Percentiles rank a stretch among this genome's conserved stretches.
Conservation (phyloP, 2,888 invertebrate genomes). For the Marasmarcha lunaedactyla region DNA sequence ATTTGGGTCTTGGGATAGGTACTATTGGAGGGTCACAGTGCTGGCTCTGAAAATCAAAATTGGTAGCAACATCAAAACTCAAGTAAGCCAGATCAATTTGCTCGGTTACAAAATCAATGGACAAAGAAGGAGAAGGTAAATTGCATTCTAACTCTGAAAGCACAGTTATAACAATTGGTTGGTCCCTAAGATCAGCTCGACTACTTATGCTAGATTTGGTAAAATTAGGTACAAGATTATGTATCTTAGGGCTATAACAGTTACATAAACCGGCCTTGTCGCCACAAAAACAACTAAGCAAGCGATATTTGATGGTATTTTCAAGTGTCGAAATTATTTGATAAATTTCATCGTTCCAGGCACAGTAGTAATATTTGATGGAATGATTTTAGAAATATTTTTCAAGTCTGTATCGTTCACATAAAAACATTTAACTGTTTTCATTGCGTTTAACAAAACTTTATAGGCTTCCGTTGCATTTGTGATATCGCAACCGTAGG, state of each 20-base stretch:
- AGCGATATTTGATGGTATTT: conserved; percentile 9
- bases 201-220: too few species aligned
- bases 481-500: conserved; percentile 8
- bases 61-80: conserved; percentile 4
- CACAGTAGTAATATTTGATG: conserved; percentile 9
- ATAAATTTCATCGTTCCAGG: conserved; percentile 15
- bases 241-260: conserved; percentile 2
- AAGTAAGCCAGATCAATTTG: conserved; percentile 2
- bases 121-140: conserved; percentile 5
- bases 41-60: conserved; percentile 3
- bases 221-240: not conserved
- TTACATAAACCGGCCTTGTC: conserved; percentile 7
- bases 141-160: conserved; percentile 7
- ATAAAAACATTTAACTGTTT: conserved; percentile 13
- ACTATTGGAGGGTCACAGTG: conserved; percentile 1
- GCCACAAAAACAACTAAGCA: conserved; percentile 13
- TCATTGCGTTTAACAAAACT: conserved; percentile 9
- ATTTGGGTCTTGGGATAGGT: not conserved
- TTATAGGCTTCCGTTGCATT: conserved; percentile 7
- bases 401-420: conserved; percentile 11
- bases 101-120: not conserved
- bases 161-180: conserved; percentile 6
- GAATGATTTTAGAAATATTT: conserved; percentile 13
- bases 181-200: not conserved
- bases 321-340: conserved; percentile 12